These are phyloP conservation scores for Elmis aenea DNA, from an alignment of 2,888 invertebrate species.

Conservation along the genomic window DNA sequence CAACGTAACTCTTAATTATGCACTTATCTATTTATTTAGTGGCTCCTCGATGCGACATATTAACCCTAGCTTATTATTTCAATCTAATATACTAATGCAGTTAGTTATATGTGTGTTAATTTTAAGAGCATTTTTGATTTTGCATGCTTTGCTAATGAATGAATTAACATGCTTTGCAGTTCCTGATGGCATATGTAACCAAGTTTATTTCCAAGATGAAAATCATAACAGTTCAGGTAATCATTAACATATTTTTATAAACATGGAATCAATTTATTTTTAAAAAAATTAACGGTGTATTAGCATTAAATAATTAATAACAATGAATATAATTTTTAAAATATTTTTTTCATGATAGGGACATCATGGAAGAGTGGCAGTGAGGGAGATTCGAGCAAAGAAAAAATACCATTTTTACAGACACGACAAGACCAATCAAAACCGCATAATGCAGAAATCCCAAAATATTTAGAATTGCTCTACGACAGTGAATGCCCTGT, in stretches of 20 bases:
- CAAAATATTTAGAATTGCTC: conserved; percentile 30
- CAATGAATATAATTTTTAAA: background rate
- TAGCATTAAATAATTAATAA: too few relatives aligned
- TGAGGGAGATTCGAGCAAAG: conserved; percentile 15
- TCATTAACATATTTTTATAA: too few relatives aligned
- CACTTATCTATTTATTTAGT: too few relatives aligned
- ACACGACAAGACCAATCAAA: conserved; percentile 1
- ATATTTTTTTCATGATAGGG: conserved; percentile 8
- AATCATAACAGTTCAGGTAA: conserved; percentile 60
- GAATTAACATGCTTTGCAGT: conserved; percentile 45
- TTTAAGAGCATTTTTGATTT: background rate
- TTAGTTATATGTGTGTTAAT: background rate
- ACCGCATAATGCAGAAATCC: conserved; percentile 17
- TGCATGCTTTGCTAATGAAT: background rate
- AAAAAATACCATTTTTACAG: conserved; percentile 15
- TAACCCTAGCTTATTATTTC: too few relatives aligned
- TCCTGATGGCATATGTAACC: conserved; percentile 67
- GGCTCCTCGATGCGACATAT: too few relatives aligned
- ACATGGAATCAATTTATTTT: too few relatives aligned
- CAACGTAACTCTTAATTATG: too few relatives aligned
- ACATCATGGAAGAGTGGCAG: conserved; percentile 11
- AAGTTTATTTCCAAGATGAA: conserved; percentile 72
- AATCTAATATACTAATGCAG: too few relatives aligned
- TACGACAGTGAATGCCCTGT: conserved; percentile 24
- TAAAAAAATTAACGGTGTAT: too few relatives aligned